Percentiles rank a stretch among this genome's conserved stretches.
phyloP scores from a whole-genome alignment of 1,140 invertebrate species.

The Sycobia sp. region DNA sequence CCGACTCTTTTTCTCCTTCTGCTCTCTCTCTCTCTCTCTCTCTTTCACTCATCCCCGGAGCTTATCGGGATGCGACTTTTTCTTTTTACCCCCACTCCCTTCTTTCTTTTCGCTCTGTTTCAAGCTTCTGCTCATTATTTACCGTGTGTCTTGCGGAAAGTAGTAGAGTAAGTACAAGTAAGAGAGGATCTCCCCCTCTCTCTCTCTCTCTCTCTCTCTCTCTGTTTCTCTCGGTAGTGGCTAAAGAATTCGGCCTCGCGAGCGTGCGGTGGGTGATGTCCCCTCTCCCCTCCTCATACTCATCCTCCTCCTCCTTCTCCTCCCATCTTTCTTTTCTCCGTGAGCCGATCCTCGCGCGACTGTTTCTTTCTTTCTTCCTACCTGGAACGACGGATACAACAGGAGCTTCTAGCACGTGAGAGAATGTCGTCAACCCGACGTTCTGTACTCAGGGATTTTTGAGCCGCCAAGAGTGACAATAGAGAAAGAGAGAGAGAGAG shows the following conservation, averaged over 20 bases:
- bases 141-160: conserved; percentile 30
- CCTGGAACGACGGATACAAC: conserved; percentile 46
- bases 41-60: neutral
- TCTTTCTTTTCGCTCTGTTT: conserved; percentile 19
- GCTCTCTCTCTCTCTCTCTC: conserved; percentile 4
- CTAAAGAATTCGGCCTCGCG: conserved; percentile 26
- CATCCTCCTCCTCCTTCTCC: conserved; percentile 13
- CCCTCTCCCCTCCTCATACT: conserved; percentile 24
- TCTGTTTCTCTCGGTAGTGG: no score
- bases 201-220: no score
- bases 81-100: neutral
- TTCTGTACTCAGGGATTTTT: conserved; percentile 15
- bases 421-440: conserved; percentile 54
- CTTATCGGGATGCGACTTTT: neutral
- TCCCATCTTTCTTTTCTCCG: no score
- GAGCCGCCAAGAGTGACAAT: neutral
- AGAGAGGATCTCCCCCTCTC: no score
- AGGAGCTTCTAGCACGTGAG: conserved; percentile 52
- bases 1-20: conserved; percentile 29
- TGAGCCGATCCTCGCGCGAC: conserved; percentile 2
- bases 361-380: conserved; percentile 38
- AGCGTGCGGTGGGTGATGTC: conserved; percentile 14
- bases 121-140: conserved; percentile 19
- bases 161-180: conserved; percentile 9
- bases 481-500: neutral